These are phyloP conservation scores for Struthio camelus DNA, from an alignment of 2,113 vertebrate genomes.

Conservation along the genomic window DNA sequence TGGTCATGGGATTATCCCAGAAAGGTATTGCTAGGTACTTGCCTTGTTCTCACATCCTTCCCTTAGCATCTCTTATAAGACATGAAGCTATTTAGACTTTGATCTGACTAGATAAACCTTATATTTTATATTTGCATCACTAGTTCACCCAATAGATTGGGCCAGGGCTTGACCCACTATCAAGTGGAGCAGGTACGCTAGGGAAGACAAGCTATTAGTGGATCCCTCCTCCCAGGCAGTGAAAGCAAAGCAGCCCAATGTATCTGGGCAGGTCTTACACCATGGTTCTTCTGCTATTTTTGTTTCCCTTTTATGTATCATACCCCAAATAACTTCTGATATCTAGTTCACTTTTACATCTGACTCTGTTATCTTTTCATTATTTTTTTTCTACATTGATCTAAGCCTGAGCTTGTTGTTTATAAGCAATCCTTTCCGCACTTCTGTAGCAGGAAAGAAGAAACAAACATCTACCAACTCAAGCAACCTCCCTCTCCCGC, in stretches of 20 bases:
- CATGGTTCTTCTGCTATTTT: background rate
- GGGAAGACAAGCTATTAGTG: background rate
- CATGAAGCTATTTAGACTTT: background rate
- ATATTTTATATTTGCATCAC: background rate
- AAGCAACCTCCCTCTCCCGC: background rate
- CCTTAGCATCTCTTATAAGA: background rate
- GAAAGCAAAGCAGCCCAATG: background rate
- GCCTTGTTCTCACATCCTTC: background rate
- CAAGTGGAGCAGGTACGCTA: accelerated
- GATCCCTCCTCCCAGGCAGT: background rate
- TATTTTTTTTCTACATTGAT: background rate
- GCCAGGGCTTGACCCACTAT: background rate
- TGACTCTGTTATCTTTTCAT: background rate
- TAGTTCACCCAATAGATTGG: background rate
- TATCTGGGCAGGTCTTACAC: background rate
- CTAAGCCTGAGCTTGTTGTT: background rate
- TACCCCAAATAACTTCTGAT: background rate
- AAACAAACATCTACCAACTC: background rate
- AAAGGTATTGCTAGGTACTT: background rate
- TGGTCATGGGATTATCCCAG: background rate
- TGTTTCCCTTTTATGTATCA: background rate
- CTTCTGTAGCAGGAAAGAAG: background rate
- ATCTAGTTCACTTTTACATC: background rate
- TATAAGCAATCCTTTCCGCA: background rate
- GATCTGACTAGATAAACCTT: background rate